phyloP scores from a whole-genome alignment of 2,113 vertebrate genomes.

The Glaucidium brasilianum region DNA sequence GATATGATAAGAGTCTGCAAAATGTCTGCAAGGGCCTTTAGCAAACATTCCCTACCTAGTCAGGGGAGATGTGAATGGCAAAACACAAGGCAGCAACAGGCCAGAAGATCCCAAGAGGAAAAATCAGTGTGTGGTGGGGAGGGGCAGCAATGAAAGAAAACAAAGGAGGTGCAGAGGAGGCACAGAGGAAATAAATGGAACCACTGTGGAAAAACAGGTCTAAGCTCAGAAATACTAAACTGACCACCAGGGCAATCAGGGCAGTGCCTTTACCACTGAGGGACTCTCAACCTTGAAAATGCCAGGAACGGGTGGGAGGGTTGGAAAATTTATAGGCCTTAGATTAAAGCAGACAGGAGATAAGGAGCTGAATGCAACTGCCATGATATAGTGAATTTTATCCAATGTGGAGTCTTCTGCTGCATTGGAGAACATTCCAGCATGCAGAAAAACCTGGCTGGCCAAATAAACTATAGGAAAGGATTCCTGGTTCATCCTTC shows the following conservation, averaged over 20 bases:
- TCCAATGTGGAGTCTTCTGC: not conserved
- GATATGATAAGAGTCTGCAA: not conserved
- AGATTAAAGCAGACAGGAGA: not conserved
- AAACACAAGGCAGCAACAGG: not conserved
- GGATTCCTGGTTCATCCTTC: not conserved
- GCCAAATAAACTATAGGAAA: not conserved
- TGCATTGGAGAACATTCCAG: not conserved
- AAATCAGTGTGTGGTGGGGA: not conserved
- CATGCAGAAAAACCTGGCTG: not conserved
- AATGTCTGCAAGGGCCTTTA: not conserved
- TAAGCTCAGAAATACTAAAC: not conserved
- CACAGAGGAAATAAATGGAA: not conserved
- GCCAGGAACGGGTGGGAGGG: not conserved
- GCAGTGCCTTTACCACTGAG: not conserved
- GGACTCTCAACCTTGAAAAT: not conserved
- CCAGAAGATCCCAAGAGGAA: not conserved
- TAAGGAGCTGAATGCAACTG: not conserved
- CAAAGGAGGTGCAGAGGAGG: not conserved
- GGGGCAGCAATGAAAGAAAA: not conserved
- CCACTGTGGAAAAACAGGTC: not conserved
- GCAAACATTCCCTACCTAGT: not conserved
- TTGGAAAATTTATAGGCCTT: not conserved
- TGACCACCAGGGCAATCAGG: not conserved
- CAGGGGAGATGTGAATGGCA: not conserved
- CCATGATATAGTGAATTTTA: not conserved